These are phyloP conservation scores for Otolemur crassicaudatus DNA, from an alignment of 2,797 vertebrate species.

Conservation along the genomic window DNA sequence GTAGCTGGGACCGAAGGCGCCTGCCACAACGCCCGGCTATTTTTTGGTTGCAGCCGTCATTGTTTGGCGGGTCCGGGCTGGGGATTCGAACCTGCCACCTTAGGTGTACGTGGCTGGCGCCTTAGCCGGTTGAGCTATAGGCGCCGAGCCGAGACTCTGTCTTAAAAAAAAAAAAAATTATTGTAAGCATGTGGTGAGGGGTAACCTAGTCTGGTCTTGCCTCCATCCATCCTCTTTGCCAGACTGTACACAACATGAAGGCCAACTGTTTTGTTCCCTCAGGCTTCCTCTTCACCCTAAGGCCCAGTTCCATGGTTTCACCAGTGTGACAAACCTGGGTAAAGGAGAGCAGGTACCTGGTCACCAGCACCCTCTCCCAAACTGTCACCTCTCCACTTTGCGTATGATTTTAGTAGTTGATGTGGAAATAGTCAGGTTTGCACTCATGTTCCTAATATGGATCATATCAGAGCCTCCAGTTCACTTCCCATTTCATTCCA, in stretches of 20 bases:
- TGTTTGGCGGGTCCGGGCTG: no score
- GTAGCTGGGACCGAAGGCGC: no score
- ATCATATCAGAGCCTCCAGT: neutral
- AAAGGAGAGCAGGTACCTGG: neutral
- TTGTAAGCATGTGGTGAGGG: neutral
- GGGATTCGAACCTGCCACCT: no score
- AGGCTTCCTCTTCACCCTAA: fast-evolving
- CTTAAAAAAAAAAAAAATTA: no score
- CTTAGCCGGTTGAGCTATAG: no score
- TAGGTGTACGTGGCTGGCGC: no score
- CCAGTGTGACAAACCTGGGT: no score
- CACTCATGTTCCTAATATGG: neutral
- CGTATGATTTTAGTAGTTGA: neutral
- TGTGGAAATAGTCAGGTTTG: neutral
- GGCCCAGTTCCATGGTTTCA: neutral
- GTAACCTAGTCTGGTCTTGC: neutral
- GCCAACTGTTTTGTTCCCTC: neutral
- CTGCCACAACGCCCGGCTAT: no score
- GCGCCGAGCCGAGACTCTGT: no score
- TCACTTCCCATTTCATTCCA: neutral
- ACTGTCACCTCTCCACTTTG: neutral
- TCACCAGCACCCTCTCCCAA: neutral
- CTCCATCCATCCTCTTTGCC: neutral
- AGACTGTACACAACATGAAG: neutral
- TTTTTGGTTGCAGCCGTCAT: no score